Percentiles rank a stretch among this genome's conserved stretches.
Evolutionary conservation across 2,797 vertebrate genomes (phyloP).

Genomic region (Myotis myotis): DNA sequence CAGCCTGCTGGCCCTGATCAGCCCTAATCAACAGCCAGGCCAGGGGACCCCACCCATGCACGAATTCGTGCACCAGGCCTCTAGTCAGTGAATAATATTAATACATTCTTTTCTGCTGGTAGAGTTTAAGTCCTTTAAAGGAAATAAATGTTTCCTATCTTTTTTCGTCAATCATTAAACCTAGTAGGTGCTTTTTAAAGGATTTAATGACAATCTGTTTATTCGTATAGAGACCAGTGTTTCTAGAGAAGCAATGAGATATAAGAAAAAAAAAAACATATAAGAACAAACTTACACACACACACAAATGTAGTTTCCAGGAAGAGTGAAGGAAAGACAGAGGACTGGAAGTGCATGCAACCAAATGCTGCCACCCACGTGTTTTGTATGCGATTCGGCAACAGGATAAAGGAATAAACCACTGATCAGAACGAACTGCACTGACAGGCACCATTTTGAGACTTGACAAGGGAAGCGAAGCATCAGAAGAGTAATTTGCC

Average conservation of each 20-base stretch:
- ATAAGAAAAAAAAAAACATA: background rate
- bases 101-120: background rate
- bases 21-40: too few relatives aligned
- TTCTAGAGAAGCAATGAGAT: background rate
- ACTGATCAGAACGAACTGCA: background rate
- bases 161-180: background rate
- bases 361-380: background rate
- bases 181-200: background rate
- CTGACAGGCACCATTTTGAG: background rate
- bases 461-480: background rate
- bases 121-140: constrained; percentile 22
- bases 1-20: too few relatives aligned
- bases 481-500: background rate
- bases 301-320: background rate
- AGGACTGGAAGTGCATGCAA: background rate
- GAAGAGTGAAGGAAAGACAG: background rate
- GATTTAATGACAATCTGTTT: background rate
- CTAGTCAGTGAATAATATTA: background rate
- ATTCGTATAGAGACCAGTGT: background rate
- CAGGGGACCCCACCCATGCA: too few relatives aligned
- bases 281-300: background rate
- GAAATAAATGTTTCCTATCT: background rate
- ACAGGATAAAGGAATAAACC: background rate
- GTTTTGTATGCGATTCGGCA: background rate
- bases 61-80: too few relatives aligned